Evolutionary conservation across 2,888 invertebrate genomes (phyloP), one percentile per base, ranked within the genome.

Genomic region (Drosophila mettleri): DNA sequence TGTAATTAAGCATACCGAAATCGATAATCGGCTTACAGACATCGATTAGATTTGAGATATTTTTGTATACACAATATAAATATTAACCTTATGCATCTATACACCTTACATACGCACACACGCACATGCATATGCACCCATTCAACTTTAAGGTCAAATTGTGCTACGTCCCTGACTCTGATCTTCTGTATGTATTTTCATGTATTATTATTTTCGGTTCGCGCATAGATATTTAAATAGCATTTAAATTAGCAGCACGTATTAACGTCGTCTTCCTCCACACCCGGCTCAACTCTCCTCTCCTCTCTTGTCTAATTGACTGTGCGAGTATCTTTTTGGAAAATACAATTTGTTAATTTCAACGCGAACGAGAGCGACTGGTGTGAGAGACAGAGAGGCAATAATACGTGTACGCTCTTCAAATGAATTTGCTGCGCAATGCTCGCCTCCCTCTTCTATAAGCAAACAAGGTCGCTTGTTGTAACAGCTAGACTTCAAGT

Each of bases 121-220:
- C 10, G 36, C 33, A 39, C 41, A 46, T 33, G 31, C 38, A 51
- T 16, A 45, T 34, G 34, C 55, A 75, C 54, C 60, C 65, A 70
- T 71, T 71, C 49, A 57, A 16, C 39, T 62, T 51, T 88, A 88
- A 82, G 81, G 81, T 82, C 88, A 84, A 80, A 58, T 75, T 73
- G 75, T 57, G 69, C 69, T 63, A 43, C 78, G 82, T 64, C 89
- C 89, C 83, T 89, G 89, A 89, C 89, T 89, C 88, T 90, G 90
- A 88, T 90, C 90, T 89, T 80, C 80, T 86, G 85, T 85, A 69
- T 79, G 55, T 80, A 58, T 70, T 72, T 71, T 60, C 51, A 65
- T 66, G 70, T 69, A 61, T 63, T 69, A 80, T 69, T 73, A 81
- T 73, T 62, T 72, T 66, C 57, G 58, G 55, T 66, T 64, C 70